Conservation (phyloP, 2,113 vertebrate genomes). For the Eulemur rufifrons region DNA sequence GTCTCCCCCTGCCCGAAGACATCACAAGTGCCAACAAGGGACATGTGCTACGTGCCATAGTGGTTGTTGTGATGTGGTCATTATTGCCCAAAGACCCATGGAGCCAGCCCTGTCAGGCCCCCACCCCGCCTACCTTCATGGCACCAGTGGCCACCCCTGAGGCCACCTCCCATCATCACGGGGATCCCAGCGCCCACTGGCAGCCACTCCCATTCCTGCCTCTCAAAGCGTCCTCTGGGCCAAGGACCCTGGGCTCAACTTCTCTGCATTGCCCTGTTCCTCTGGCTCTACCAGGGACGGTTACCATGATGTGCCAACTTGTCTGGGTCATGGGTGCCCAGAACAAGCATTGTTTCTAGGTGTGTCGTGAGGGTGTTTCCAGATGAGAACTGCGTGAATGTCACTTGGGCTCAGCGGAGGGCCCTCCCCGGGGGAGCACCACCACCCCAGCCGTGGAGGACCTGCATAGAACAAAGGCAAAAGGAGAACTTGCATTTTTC, state of each 20-base stretch:
- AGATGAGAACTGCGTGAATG: not conserved
- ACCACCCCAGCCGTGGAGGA: not conserved
- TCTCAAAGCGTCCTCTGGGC: too few species aligned
- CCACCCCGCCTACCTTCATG: accelerated
- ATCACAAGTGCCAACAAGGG: accelerated
- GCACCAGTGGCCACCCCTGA: accelerated
- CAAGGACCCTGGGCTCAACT: not conserved
- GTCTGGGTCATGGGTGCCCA: accelerated
- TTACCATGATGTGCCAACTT: accelerated
- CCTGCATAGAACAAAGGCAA: too few species aligned
- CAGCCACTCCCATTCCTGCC: not conserved
- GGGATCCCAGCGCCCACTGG: not conserved
- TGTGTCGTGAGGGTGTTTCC: not conserved
- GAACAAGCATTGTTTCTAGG: not conserved
- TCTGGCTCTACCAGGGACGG: not conserved
- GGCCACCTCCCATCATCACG: accelerated
- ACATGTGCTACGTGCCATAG: accelerated
- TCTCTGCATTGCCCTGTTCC: accelerated
- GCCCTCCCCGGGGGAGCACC: not conserved
- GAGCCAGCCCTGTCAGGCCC: accelerated
- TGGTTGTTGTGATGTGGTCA: accelerated
- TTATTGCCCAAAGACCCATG: too few species aligned
- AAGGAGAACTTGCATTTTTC: not conserved
- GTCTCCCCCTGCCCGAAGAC: too few species aligned
- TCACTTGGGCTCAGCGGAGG: too few species aligned